Percentiles rank a stretch among this genome's conserved stretches.
These are phyloP conservation scores for Taeniopygia guttata DNA, from an alignment of 2,797 vertebrate species.

Conservation along the genomic window DNA sequence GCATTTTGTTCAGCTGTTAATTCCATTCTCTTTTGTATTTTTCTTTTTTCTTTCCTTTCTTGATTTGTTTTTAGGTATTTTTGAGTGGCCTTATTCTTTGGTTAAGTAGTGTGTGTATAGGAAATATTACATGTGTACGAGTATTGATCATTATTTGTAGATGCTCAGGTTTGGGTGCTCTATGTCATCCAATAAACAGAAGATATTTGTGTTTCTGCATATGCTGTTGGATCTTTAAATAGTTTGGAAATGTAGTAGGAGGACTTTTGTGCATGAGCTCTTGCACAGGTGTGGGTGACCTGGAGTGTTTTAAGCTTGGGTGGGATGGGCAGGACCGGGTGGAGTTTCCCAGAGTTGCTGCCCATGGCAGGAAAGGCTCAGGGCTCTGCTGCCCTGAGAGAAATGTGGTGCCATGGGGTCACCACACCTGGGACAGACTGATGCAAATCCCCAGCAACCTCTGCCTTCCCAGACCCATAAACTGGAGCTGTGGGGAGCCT, in stretches of 20 bases:
- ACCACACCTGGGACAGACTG: background rate
- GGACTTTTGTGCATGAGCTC: background rate
- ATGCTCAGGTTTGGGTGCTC: background rate
- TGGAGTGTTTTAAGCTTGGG: background rate
- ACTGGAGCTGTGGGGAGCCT: background rate
- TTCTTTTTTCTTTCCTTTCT: no score
- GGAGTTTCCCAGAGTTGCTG: background rate
- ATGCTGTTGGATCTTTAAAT: background rate
- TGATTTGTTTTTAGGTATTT: background rate
- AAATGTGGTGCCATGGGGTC: background rate
- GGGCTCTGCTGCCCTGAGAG: fast-evolving
- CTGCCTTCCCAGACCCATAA: background rate
- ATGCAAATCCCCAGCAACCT: background rate
- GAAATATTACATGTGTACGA: fast-evolving
- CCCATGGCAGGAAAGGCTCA: background rate
- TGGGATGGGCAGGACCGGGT: background rate
- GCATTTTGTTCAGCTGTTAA: background rate
- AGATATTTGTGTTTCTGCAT: background rate
- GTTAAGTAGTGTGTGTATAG: background rate
- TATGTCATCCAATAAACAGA: background rate
- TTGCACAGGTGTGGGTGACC: background rate
- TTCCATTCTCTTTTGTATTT: background rate
- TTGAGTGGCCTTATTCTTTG: background rate
- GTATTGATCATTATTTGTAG: background rate
- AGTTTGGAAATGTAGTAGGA: background rate